Base-by-base conservation (phyloP, 2,113 vertebrate species). In the Menidia beryllina region DNA sequence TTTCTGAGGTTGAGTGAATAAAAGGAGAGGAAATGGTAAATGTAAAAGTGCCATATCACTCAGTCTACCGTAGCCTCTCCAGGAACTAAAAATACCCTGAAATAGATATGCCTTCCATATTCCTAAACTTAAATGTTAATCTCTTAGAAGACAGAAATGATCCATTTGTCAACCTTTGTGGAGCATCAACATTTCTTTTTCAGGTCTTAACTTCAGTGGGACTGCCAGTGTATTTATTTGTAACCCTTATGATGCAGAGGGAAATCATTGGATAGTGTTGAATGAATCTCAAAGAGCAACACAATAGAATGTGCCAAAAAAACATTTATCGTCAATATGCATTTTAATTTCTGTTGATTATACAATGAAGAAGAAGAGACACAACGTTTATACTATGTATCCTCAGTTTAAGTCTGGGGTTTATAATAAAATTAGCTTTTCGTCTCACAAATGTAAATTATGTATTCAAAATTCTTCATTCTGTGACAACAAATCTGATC, bases 21-120 rank as follows among this genome's bases (percentile, higher is more conserved):
- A 81, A 81, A 45, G 65, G 76, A 75, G 72, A 81, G 69, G 72
- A 77, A 81, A 72, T 30, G 26, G 41, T 24, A 75, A 78, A 81
- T 79, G 69, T 79, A 58, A 76, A 86, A 72, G 70, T 82, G 66
- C 82, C 64, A 30, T 58, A 75, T 83, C 54, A 47, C 5, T 80
- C 67, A 66, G 65, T 68, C 61, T 78, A 51, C 50, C 38, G 67
- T 25, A 82, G 78, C 34, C 70, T 73, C 49, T 50, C 62, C 43
- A 38, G 59, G 54, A 74, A 69, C 57, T 24, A 45, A 75, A 81
- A 74, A 1, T 59, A 71, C 39, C 73, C 53, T 53, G 68, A 61
- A 70, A 49, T 45, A 36, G 25, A 49, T n/a, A 24, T 24, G 70
- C 47, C 50, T 57, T 55, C 5, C 23, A 5, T 10, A 4, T 61